Base-by-base conservation (phyloP, 1,140 invertebrate genomes). In the Neotoxoptera formosana region DNA sequence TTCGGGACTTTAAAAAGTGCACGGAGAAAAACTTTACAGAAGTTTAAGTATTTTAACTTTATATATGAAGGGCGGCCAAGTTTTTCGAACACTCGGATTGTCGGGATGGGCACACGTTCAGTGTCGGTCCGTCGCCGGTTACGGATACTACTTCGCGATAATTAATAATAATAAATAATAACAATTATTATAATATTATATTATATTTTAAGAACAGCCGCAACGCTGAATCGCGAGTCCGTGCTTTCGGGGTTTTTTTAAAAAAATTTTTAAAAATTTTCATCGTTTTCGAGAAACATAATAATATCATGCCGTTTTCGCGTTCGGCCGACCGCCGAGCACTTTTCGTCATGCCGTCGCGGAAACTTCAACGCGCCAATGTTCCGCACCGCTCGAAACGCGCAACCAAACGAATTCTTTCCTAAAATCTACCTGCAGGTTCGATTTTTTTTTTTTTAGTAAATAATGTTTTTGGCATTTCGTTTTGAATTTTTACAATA, bases 1-100 rank as follows among this genome's bases (percentile, higher is more conserved):
- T 93, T 93, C 53, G 91, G 91, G 91, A 92, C 91, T 84, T 92
- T 92, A 92, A 92, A 92, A 92, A 92, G 81, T 84, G 90, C 90
- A 92, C 23, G 60, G 48, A 53, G 67, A 92, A 93, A 93, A 93
- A 93, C 81, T 93, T 93, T 93, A 21, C 34, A 36, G 30, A 53
- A 84, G 45, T 86, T 84, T 86, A 86, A 93, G 81, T 45, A 86
- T 86, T 93, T 93, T 84, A 86, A 93, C 91, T 93, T 56, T 84
- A 45, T 47, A 20, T 48, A 23, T 76, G 41, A n/a, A 21, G 67
- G 45, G 67, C 90, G 67, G 67, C 67, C 45, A 34, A 51, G 91
- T 92, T 91, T 91, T 83, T 92, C 81, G 34, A 90, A 48, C 67
- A 48, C 67, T 83, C 45, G 17, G 90, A 76, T 91, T 47, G 90